These are phyloP conservation scores for Neodiprion fabricii DNA, from an alignment of 1,140 invertebrate genomes.

Conservation along the genomic window DNA sequence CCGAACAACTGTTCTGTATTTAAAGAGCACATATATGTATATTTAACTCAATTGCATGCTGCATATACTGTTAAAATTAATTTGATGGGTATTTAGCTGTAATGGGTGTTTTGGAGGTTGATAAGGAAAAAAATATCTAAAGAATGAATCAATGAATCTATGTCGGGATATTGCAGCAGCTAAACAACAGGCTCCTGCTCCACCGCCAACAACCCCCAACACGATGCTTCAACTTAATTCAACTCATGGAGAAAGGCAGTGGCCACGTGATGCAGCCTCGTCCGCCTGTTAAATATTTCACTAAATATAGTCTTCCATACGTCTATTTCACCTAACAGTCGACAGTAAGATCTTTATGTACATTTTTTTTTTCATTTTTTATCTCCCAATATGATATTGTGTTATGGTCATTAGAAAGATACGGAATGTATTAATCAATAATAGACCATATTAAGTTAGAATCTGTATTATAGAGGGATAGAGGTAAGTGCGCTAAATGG, in stretches of 20 bases:
- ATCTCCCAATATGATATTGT: neutral
- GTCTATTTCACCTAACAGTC: neutral
- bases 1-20: too few relatives aligned
- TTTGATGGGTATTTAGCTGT: too few relatives aligned
- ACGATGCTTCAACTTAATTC: slow-evolving; percentile 45
- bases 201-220: slow-evolving; percentile 47
- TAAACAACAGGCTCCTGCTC: slow-evolving; percentile 56
- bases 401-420: neutral
- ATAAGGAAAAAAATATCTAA: neutral
- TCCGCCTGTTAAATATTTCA: slow-evolving; percentile 41
- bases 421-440: neutral
- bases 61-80: too few relatives aligned
- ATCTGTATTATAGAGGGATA: neutral
- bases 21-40: too few relatives aligned
- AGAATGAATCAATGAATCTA: slow-evolving; percentile 4
- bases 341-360: slow-evolving; percentile 2
- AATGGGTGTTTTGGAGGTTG: too few relatives aligned
- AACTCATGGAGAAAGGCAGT: slow-evolving; percentile 45
- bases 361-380: neutral
- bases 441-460: neutral
- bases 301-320: slow-evolving; percentile 4
- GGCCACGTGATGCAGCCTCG: slow-evolving; percentile 47
- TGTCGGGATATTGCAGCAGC: slow-evolving; percentile 53
- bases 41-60: too few relatives aligned
- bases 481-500: neutral